Percentiles rank a stretch among this genome's conserved stretches.
phyloP scores from a whole-genome alignment of 2,888 invertebrate species.

The Luffia ferchaultella region DNA sequence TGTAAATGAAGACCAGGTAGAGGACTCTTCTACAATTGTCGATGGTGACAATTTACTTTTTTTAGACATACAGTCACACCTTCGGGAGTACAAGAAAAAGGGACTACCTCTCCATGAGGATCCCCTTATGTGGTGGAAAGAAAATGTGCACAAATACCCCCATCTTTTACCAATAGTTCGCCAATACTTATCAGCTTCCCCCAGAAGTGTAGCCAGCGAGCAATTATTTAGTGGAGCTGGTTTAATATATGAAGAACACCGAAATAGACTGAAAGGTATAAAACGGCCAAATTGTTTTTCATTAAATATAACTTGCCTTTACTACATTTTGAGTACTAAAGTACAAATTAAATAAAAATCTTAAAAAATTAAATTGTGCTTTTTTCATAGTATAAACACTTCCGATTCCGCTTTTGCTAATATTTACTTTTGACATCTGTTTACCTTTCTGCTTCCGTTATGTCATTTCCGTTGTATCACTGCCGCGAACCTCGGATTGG shows the following conservation, averaged over 20 bases:
- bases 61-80: conserved; percentile 1
- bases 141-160: conserved; percentile 12
- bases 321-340: background rate
- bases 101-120: conserved; percentile 8
- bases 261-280: background rate
- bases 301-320: background rate
- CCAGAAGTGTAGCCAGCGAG: conserved; percentile 5
- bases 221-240: background rate
- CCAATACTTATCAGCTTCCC: background rate
- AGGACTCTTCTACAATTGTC: conserved; percentile 14
- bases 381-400: background rate
- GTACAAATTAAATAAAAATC: background rate
- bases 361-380: background rate
- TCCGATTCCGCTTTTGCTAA: background rate
- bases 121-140: conserved; percentile 14
- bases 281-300: background rate
- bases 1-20: conserved; percentile 15
- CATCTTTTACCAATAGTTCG: conserved; percentile 8
- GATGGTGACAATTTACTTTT: conserved; percentile 10
- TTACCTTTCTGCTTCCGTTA: no score
- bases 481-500: background rate
- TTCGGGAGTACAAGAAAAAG: conserved; percentile 4
- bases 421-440: background rate
- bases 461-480: no score
- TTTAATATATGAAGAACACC: background rate